These are phyloP conservation scores for Kryphioiulus occultus DNA, from an alignment of 2,888 invertebrate species.

Conservation along the genomic window DNA sequence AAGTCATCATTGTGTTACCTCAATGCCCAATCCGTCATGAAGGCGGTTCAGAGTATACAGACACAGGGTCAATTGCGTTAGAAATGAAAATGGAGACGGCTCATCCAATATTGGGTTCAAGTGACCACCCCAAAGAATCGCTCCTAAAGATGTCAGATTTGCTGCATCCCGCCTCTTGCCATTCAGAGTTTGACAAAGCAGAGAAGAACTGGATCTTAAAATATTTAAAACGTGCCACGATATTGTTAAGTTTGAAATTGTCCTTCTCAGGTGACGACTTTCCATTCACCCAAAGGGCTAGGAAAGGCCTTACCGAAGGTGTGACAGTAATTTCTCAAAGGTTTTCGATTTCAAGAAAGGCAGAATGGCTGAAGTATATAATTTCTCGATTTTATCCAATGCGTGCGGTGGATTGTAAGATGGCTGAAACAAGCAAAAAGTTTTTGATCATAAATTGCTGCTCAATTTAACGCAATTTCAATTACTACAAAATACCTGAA, in stretches of 20 bases:
- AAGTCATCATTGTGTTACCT: background rate
- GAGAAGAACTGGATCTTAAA: slow-evolving; percentile 49
- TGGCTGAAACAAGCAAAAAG: slow-evolving; percentile 19
- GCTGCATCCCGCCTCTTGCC: slow-evolving; percentile 56
- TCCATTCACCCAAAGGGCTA: background rate
- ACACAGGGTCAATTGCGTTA: slow-evolving; percentile 55
- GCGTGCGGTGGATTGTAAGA: background rate
- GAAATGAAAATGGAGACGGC: slow-evolving; percentile 56
- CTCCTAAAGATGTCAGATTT: slow-evolving; percentile 57
- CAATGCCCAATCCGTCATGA: background rate
- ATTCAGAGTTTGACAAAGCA: slow-evolving; percentile 1
- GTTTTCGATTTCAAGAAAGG: slow-evolving; percentile 37
- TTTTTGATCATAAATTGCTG: background rate
- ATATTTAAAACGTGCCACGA: no score
- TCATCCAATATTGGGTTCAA: slow-evolving; percentile 56
- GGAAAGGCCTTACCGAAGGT: background rate
- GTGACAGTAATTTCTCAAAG: slow-evolving; percentile 44
- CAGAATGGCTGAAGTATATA: slow-evolving; percentile 20
- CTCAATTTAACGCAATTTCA: no score
- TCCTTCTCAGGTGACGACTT: background rate
- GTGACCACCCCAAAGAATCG: slow-evolving; percentile 56
- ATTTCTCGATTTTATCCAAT: background rate
- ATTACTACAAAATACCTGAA: background rate
- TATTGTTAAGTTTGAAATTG: slow-evolving; percentile 43
- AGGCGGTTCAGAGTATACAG: background rate